These are phyloP conservation scores for Eledona agricola DNA, from an alignment of 2,888 invertebrate genomes.

Conservation along the genomic window DNA sequence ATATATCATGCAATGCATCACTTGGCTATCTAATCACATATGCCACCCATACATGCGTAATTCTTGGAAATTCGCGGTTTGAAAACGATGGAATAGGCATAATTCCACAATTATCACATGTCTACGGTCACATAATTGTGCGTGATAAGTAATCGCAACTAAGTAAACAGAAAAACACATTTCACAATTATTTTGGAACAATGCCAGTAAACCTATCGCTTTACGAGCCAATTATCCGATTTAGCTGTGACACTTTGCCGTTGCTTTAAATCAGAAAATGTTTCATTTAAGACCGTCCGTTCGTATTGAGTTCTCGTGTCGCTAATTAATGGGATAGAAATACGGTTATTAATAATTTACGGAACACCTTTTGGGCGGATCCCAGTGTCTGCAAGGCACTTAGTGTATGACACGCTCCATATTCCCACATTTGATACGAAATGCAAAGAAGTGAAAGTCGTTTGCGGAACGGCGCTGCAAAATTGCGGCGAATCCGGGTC, in stretches of 20 bases:
- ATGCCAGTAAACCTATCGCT: slow-evolving; percentile 18
- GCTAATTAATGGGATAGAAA: slow-evolving; percentile 5
- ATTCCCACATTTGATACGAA: slow-evolving; percentile 7
- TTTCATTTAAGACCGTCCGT: slow-evolving; percentile 11
- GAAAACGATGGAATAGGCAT: too few relatives aligned
- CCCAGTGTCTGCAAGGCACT: slow-evolving; percentile 1
- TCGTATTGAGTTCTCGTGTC: background rate
- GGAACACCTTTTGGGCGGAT: slow-evolving; percentile 17
- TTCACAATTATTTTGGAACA: slow-evolving; percentile 22
- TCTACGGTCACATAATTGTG: slow-evolving; percentile 2
- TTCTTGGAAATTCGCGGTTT: too few relatives aligned
- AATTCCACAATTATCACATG: too few relatives aligned
- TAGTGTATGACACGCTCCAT: slow-evolving; percentile 8
- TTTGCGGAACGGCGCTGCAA: slow-evolving; percentile 28
- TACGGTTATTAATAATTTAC: slow-evolving; percentile 9
- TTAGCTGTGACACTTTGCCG: slow-evolving; percentile 7
- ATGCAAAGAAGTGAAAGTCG: slow-evolving; percentile 46
- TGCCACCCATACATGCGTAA: too few relatives aligned
- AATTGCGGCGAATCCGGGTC: slow-evolving; percentile 43
- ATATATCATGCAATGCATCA: too few relatives aligned
- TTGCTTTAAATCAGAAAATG: slow-evolving; percentile 12
- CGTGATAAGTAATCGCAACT: slow-evolving; percentile 1
- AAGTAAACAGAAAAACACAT: slow-evolving; percentile 1
- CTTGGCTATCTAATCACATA: too few relatives aligned
- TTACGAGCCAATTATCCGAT: slow-evolving; percentile 21